These are phyloP conservation scores for Heliconius eleuchia DNA, from an alignment of 1,140 invertebrate genomes.

Conservation along the genomic window DNA sequence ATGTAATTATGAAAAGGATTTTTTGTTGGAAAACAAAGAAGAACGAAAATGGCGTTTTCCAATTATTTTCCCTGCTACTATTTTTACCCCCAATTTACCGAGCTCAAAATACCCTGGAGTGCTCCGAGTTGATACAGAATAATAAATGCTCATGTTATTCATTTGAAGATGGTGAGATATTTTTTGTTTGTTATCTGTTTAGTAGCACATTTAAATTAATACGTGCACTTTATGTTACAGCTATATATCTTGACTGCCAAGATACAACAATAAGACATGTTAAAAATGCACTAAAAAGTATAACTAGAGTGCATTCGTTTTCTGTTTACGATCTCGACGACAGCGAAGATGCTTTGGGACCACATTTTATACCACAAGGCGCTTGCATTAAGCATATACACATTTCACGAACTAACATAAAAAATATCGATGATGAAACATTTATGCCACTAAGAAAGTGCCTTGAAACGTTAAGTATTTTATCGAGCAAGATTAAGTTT, in stretches of 20 bases:
- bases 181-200: slow-evolving; percentile 32
- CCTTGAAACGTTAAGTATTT: slow-evolving; percentile 90
- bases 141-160: slow-evolving; percentile 75
- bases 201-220: slow-evolving; percentile 16
- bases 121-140: slow-evolving; percentile 62
- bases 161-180: slow-evolving; percentile 69
- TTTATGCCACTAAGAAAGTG: slow-evolving; percentile 87
- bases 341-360: slow-evolving; percentile 70
- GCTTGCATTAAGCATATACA: slow-evolving; percentile 90
- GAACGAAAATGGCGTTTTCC: slow-evolving; percentile 61
- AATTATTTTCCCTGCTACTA: slow-evolving; percentile 72
- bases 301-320: slow-evolving; percentile 65
- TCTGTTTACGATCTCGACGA: slow-evolving; percentile 70
- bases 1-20: slow-evolving; percentile 77
- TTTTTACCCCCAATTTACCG: slow-evolving; percentile 68
- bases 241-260: slow-evolving; percentile 73
- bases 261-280: slow-evolving; percentile 65
- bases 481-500: slow-evolving; percentile 89
- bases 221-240: slow-evolving; percentile 52
- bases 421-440: slow-evolving; percentile 88
- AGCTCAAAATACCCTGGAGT: slow-evolving; percentile 77
- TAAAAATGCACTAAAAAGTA: slow-evolving; percentile 69
- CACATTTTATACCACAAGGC: slow-evolving; percentile 79
- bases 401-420: slow-evolving; percentile 90
- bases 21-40: slow-evolving; percentile 60